Conservation (phyloP, 2,113 vertebrate genomes). For the Nestor notabilis region DNA sequence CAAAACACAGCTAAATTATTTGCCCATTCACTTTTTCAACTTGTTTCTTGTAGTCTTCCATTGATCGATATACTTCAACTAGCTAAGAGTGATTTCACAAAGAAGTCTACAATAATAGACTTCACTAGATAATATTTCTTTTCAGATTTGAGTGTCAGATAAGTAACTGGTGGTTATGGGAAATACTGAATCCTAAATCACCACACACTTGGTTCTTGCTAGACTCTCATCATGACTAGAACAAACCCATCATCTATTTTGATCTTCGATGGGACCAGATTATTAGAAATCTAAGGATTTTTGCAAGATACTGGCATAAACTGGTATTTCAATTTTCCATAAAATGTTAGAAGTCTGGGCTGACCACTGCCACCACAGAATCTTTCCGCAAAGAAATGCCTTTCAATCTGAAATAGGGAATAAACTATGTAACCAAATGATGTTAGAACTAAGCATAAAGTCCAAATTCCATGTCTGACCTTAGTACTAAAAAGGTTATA, state of each 20-base stretch:
- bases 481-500: neutral
- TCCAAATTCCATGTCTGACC: neutral
- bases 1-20: neutral
- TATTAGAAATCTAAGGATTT: neutral
- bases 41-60: neutral
- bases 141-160: neutral
- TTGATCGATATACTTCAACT: neutral
- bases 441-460: neutral
- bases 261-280: neutral
- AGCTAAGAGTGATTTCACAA: neutral
- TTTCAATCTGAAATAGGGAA: neutral
- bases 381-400: neutral
- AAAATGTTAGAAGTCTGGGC: neutral
- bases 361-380: neutral
- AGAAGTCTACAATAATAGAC: neutral
- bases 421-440: neutral
- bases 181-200: neutral
- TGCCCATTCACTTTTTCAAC: neutral
- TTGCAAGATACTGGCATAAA: neutral
- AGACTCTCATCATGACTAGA: neutral
- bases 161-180: neutral
- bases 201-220: neutral
- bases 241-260: neutral
- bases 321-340: neutral
- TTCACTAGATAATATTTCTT: neutral